A percentile compares a stretch with the other conserved stretches of the same genome.
Conservation (phyloP, 2,888 invertebrate species). For the Synanthedon vespiformis region DNA sequence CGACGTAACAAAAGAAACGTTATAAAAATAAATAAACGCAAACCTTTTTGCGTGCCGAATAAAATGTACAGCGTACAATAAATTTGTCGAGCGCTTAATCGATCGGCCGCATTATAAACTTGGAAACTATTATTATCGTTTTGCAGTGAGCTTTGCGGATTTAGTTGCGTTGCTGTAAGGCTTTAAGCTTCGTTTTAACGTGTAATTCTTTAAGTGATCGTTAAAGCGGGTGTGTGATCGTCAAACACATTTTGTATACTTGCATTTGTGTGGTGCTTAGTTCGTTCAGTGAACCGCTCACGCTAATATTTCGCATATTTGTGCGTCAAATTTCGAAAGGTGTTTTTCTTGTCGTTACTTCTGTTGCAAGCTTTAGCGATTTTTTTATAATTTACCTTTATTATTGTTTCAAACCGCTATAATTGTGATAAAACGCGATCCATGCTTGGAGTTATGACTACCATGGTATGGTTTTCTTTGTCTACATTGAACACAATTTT, state of each 20-base stretch:
- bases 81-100: constrained; percentile 52
- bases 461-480: constrained; percentile 71
- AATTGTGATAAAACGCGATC: constrained; percentile 63
- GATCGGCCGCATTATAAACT: constrained; percentile 64
- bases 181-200: constrained; percentile 28
- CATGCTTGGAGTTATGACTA: constrained; percentile 71
- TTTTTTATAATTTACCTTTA: constrained; percentile 32
- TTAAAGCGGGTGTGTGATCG: constrained; percentile 25
- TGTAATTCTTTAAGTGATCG: constrained; percentile 26
- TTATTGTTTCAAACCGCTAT: constrained; percentile 42
- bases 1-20: constrained; percentile 28
- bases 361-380: constrained; percentile 52
- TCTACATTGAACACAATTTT: constrained; percentile 32
- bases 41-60: constrained; percentile 20
- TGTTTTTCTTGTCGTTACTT: constrained; percentile 48
- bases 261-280: constrained; percentile 54
- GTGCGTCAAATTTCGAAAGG: constrained; percentile 50
- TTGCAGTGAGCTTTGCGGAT: constrained; percentile 46
- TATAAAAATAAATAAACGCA: constrained; percentile 16
- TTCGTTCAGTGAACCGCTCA: constrained; percentile 41
- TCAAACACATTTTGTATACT: constrained; percentile 10
- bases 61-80: constrained; percentile 35
- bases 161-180: constrained; percentile 46
- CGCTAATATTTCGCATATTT: constrained; percentile 9
- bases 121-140: constrained; percentile 55